phyloP scores from a whole-genome alignment of 2,113 vertebrate genomes.

The Aviceda subcristata region DNA sequence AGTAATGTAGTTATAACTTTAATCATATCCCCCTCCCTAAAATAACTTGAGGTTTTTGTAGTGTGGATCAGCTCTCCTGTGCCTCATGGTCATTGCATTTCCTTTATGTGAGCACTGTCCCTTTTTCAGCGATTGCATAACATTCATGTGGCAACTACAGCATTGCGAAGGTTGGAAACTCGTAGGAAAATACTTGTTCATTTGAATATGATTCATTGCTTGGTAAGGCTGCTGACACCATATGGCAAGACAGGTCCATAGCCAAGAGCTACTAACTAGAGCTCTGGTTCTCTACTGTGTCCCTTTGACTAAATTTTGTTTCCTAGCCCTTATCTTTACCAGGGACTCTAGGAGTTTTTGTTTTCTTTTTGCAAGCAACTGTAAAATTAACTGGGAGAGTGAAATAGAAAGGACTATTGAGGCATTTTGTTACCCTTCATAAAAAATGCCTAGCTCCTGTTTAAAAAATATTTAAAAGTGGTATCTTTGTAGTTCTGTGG shows the following conservation, averaged over 20 bases:
- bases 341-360: neutral
- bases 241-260: neutral
- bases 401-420: neutral
- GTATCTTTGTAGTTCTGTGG: neutral
- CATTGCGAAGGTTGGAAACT: neutral
- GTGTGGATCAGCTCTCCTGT: neutral
- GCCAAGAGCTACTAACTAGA: neutral
- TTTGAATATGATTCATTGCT: neutral
- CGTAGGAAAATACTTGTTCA: neutral
- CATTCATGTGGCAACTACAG: neutral
- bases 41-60: neutral
- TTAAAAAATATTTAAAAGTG: neutral
- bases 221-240: neutral
- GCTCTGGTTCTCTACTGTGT: neutral
- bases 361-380: neutral
- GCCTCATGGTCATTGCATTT: fast-evolving
- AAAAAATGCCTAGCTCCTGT: neutral
- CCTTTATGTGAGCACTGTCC: neutral
- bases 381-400: neutral
- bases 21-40: neutral
- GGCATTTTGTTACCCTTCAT: neutral
- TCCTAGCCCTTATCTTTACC: neutral
- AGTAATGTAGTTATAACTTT: neutral
- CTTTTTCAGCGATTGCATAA: neutral
- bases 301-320: neutral